Conservation (phyloP, 2,888 invertebrate genomes). For the Tortrix viridana region DNA sequence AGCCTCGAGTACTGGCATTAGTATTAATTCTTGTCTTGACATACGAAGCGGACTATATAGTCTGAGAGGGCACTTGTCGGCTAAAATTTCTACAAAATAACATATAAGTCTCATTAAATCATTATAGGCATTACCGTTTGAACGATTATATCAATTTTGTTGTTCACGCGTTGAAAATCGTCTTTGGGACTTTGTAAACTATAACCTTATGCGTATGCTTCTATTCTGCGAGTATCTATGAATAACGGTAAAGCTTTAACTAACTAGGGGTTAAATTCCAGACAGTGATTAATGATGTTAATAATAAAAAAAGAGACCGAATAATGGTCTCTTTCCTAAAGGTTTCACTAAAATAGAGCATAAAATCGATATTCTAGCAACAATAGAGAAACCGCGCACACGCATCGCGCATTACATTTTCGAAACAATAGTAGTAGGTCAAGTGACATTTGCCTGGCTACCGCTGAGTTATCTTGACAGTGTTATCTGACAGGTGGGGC, state of each 20-base stretch:
- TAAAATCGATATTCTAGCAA: constrained; percentile 4
- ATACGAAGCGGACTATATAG: constrained; percentile 8
- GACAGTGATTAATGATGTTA: too few species aligned
- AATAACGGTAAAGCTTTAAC: too few species aligned
- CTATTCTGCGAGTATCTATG: too few species aligned
- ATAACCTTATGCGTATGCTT: too few species aligned
- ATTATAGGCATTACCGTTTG: too few species aligned
- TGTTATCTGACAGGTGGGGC: constrained; percentile 31
- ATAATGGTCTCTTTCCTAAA: too few species aligned
- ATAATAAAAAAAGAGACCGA: too few species aligned
- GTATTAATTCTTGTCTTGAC: neutral
- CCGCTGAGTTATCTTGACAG: constrained; percentile 2
- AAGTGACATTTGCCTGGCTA: constrained; percentile 23
- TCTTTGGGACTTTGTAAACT: too few species aligned
- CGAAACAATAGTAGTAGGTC: constrained; percentile 34
- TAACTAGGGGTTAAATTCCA: too few species aligned
- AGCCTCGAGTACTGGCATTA: constrained; percentile 2
- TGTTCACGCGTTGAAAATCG: too few species aligned
- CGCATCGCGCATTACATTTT: constrained; percentile 1
- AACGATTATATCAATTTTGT: too few species aligned
- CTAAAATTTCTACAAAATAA: constrained; percentile 5
- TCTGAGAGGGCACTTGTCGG: constrained; percentile 10
- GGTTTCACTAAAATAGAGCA: neutral
- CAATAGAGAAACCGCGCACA: neutral
- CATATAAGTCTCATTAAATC: neutral